These are phyloP conservation scores for Ochropleura leucogaster DNA, from an alignment of 2,888 invertebrate genomes.

Conservation along the genomic window DNA sequence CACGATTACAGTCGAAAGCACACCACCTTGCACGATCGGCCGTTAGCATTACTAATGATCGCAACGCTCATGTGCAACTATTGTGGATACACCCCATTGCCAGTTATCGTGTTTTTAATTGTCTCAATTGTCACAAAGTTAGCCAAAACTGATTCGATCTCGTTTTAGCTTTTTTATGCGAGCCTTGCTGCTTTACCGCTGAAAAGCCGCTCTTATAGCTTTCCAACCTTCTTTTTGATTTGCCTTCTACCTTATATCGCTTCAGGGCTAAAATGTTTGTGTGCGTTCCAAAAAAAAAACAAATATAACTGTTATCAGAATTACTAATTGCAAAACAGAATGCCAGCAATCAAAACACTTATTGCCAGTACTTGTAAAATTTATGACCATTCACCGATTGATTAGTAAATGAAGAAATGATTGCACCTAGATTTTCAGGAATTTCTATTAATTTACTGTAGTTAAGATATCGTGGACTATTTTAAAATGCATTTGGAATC, in stretches of 20 bases:
- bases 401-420: conserved; percentile 1
- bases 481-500: conserved; percentile 13
- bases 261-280: not conserved
- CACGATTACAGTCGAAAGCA: too few species aligned
- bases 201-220: not conserved
- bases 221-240: not conserved
- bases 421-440: not conserved
- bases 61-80: too few species aligned
- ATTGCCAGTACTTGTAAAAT: not conserved
- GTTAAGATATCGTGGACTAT: not conserved
- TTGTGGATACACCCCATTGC: too few species aligned
- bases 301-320: not conserved
- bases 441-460: conserved; percentile 1
- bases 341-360: not conserved
- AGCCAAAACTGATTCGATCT: not conserved
- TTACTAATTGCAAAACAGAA: conserved; percentile 2
- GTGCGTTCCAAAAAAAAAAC: not conserved
- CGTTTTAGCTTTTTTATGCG: not conserved
- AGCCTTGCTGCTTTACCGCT: not conserved
- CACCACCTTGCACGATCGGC: too few species aligned
- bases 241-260: not conserved
- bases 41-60: too few species aligned
- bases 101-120: too few species aligned
- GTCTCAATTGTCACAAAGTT: not conserved
- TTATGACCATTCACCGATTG: conserved; percentile 4